Evolutionary conservation across 2,888 invertebrate genomes (phyloP), one percentile per base, ranked within the genome.

Genomic region (Buathra laborator): DNA sequence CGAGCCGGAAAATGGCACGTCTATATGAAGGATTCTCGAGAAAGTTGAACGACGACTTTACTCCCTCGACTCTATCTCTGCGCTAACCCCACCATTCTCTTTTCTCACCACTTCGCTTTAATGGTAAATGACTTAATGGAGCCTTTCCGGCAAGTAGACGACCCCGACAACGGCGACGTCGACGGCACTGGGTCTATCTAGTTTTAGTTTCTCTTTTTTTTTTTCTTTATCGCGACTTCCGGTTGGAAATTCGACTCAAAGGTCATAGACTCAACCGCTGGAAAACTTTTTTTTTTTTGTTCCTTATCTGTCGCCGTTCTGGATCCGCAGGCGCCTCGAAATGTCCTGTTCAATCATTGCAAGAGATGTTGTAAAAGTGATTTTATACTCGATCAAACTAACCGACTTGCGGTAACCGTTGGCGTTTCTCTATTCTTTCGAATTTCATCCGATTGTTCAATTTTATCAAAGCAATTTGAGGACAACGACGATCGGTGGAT

Each of bases 1-100:
- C 84, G 75, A 85, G 81, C 78, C 84, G 78, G 81, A 85, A 85
- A 85, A 85, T 85, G 84, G 78, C 70, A 85, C 78, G 78, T 85
- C 81, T 85, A 82, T 85, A 85, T 85, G 79, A 75, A 75, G 79
- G 74, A 79, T 82, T 81, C 78, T 82, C 71, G 70, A 81, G 78
- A 85, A 85, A 82, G 75, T 85, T 85, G 78, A 70, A 75, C 85
- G 66, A 81, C 56, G 66, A 66, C 66, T 75, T 79, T 75, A 59
- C 66, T 71, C 59, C 44, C 59, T n/a, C 64, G 44, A n/a, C 48
- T 51, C 68, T 48, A 6, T 51, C 32, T 5, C 70, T 43, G 43
- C 46, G 62, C 37, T 59, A 9, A 44, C 64, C 72, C 24, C 68
- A 64, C 71, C 67, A 83, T 79, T 81, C 68, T 43, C 67, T 81